These are phyloP conservation scores for Drosophila equinoxialis DNA, from an alignment of 1,140 invertebrate genomes.

Conservation along the genomic window DNA sequence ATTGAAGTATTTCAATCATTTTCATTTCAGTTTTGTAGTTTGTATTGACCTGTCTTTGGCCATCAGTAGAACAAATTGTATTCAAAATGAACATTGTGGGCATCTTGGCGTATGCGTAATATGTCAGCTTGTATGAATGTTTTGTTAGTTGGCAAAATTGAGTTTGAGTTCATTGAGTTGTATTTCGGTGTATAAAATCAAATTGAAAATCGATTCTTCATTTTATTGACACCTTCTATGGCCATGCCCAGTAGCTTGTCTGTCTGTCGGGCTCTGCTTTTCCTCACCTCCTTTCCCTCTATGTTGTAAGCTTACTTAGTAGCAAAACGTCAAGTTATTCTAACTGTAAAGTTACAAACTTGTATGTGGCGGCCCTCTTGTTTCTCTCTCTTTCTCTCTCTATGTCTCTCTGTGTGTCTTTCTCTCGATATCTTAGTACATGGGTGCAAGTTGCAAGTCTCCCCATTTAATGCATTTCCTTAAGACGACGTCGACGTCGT, in stretches of 20 bases:
- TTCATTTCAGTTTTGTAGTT: too few species aligned
- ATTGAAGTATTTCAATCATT: too few species aligned
- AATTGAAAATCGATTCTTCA: constrained; percentile 18
- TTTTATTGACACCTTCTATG: constrained; percentile 24
- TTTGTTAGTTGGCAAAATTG: too few species aligned
- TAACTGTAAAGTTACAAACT: constrained; percentile 68
- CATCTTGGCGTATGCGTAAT: too few species aligned
- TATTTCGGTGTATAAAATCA: neutral
- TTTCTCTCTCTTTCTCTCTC: constrained; percentile 5
- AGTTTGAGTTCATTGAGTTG: too few species aligned
- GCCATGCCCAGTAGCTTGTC: constrained; percentile 29
- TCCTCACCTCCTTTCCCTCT: constrained; percentile 28
- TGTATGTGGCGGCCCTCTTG: constrained; percentile 15
- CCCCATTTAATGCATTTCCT: constrained; percentile 73
- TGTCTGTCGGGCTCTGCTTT: constrained; percentile 1
- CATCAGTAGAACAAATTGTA: too few species aligned
- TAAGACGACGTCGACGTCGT: constrained; percentile 64
- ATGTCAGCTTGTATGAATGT: too few species aligned
- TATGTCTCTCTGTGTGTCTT: neutral
- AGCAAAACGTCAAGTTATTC: constrained; percentile 39
- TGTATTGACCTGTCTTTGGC: too few species aligned
- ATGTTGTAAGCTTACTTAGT: neutral
- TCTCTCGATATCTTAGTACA: neutral
- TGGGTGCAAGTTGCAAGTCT: constrained; percentile 43
- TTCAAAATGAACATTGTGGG: too few species aligned